Base-by-base conservation (phyloP, 2,113 vertebrate species). In the Halichoeres trimaculatus region DNA sequence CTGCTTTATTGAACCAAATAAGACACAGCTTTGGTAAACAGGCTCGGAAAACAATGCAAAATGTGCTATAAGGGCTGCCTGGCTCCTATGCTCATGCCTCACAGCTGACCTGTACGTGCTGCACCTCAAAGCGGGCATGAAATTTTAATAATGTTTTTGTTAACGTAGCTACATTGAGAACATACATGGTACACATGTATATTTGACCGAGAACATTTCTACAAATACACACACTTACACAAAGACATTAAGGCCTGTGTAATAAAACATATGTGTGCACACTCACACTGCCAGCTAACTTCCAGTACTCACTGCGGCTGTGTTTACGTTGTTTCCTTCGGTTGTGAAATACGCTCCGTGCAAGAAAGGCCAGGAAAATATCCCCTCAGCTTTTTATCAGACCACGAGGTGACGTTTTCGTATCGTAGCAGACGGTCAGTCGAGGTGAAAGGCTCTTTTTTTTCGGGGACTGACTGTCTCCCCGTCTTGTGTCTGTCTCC, bases 221-320 rank as follows among this genome's bases (percentile, higher is more conserved):
- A 26, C 10, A 8, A 30, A 26, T 36, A 50, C 20, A 41, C 55
- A 34, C 13, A 8, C 58, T 38, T 22, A 20, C 22, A 59, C 5
- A 19, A 67, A 35, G 40, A 48, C 63, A 56, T 11, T 19, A 10
- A 64, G 80, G 74, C 64, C 64, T 35, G 53, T 69, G 79, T 79
- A 61, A 74, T 77, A 70, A 64, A 58, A 52, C 84, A 71, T 68
- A 47, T 57, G 75, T 76, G 67, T 66, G 26, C 71, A 61, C 60
- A 45, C 38, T 54, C 53, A 8, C 3, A 38, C 70, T 81, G 76
- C 61, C 68, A 50, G 74, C 70, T 81, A 89, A 89, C 41, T 90
- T 89, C 63, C 75, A 64, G 7, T 79, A 90, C 90, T 91, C 88
- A 91, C 88, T 87, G 90, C 85, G 78, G 86, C 88, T 64, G 75